A percentile compares a stretch with the other conserved stretches of the same genome.
Conservation (phyloP, 2,888 invertebrate genomes). For the Oxyteleia sp. region DNA sequence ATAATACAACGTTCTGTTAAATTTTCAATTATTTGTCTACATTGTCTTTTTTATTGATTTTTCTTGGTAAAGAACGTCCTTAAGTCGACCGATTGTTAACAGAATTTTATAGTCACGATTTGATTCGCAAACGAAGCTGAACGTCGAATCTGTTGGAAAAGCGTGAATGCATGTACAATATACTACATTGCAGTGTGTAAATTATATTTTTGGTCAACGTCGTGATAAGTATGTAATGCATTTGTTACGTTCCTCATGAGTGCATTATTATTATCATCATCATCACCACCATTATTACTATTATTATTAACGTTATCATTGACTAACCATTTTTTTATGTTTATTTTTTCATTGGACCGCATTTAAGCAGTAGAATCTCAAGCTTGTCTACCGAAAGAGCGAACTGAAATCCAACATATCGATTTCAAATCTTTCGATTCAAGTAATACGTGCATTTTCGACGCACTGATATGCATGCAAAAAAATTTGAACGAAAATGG, state of each 20-base stretch:
- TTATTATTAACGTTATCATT: too few species aligned
- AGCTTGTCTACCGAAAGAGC: conserved; percentile 3
- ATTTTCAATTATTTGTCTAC: too few species aligned
- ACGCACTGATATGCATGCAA: conserved; percentile 8
- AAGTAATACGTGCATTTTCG: conserved; percentile 21
- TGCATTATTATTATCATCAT: conserved; percentile 42
- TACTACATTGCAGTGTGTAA: conserved; percentile 33
- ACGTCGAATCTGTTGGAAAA: neutral
- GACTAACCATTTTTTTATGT: neutral
- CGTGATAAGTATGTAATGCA: conserved; percentile 48
- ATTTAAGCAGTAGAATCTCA: conserved; percentile 1
- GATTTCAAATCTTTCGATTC: conserved; percentile 46
- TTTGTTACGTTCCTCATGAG: conserved; percentile 53
- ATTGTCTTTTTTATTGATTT: too few species aligned
- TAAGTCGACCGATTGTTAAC: too few species aligned
- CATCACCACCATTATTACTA: too few species aligned
- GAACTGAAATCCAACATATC: conserved; percentile 62
- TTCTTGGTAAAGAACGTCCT: too few species aligned
- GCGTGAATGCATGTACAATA: neutral
- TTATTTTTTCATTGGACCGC: neutral
- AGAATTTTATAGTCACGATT: too few species aligned
- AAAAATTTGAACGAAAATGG: conserved; percentile 23
- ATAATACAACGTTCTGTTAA: too few species aligned
- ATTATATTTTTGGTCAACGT: conserved; percentile 48
- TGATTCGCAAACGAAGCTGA: conserved; percentile 29